Evolutionary conservation across 2,888 invertebrate genomes (phyloP).

Genomic region (Eupithecia subumbrata): DNA sequence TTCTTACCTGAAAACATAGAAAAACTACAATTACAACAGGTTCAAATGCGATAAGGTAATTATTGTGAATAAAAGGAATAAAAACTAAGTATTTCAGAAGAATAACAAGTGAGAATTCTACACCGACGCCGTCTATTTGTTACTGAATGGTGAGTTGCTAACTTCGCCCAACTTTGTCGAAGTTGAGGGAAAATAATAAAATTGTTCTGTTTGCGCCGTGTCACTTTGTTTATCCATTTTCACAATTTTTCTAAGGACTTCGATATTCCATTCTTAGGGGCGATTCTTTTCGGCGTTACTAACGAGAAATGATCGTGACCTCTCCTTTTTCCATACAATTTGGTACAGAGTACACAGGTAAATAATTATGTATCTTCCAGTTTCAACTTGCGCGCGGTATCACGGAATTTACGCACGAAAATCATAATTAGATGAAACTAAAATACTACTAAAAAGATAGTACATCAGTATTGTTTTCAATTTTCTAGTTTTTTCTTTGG

Average conservation of each 20-base stretch:
- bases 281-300: too few relatives aligned
- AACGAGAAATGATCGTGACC: too few relatives aligned
- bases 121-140: conserved; percentile 20
- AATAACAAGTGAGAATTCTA: conserved; percentile 16
- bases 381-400: not conserved
- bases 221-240: conserved; percentile 16
- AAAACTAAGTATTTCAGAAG: conserved; percentile 11
- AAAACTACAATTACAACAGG: not conserved
- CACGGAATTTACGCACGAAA: too few relatives aligned
- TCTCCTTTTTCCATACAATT: too few relatives aligned
- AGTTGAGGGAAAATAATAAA: conserved; percentile 19
- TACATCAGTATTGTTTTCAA: not conserved
- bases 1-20: conserved; percentile 15
- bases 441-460: not conserved
- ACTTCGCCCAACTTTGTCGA: conserved; percentile 22
- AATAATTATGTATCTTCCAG: too few relatives aligned
- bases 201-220: conserved; percentile 16
- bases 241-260: not conserved
- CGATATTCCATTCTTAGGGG: not conserved
- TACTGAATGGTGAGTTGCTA: conserved; percentile 22
- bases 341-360: not conserved
- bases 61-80: not conserved
- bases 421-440: not conserved
- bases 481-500: conserved; percentile 49
- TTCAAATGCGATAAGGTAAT: not conserved